Evolutionary conservation across 2,888 invertebrate species (phyloP).

Genomic region (Pristionchus japonicus): DNA sequence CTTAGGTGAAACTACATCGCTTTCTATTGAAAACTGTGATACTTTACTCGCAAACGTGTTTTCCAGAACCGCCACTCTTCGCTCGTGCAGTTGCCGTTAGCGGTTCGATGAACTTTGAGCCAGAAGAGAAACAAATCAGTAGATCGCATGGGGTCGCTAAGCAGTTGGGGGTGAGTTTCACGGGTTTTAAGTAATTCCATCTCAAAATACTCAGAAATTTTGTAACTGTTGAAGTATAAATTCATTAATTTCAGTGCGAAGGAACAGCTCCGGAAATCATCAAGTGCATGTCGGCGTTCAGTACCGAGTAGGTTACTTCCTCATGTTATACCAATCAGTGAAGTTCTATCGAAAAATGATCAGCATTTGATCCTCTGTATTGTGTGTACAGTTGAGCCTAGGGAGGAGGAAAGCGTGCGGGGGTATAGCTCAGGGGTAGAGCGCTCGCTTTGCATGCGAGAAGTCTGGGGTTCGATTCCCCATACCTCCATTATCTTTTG

Average conservation of each 20-base stretch:
- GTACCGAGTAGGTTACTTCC: background rate
- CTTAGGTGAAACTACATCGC: too few relatives aligned
- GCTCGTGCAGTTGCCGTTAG: background rate
- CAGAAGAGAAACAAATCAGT: background rate
- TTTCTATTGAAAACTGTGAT: too few relatives aligned
- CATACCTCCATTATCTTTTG: slow-evolving; percentile 59
- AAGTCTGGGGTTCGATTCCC: slow-evolving; percentile 72
- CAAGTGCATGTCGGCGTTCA: background rate
- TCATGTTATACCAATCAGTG: too few relatives aligned
- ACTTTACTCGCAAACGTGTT: too few relatives aligned
- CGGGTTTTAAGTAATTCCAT: background rate
- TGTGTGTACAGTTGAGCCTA: too few relatives aligned
- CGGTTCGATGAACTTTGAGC: background rate
- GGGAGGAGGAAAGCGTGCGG: too few relatives aligned
- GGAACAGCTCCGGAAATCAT: background rate
- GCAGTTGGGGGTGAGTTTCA: background rate
- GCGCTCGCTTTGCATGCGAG: slow-evolving; percentile 72
- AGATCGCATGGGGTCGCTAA: background rate
- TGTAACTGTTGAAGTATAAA: background rate
- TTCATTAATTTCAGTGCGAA: slow-evolving; percentile 2
- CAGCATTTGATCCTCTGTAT: too few relatives aligned
- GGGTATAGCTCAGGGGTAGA: slow-evolving; percentile 68
- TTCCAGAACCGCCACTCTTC: background rate
- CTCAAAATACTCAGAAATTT: background rate
- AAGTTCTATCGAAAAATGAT: too few relatives aligned